Percentiles rank a stretch among this genome's conserved stretches.
phyloP scores from a whole-genome alignment of 2,797 vertebrate genomes.

The Sebastes alutus region DNA sequence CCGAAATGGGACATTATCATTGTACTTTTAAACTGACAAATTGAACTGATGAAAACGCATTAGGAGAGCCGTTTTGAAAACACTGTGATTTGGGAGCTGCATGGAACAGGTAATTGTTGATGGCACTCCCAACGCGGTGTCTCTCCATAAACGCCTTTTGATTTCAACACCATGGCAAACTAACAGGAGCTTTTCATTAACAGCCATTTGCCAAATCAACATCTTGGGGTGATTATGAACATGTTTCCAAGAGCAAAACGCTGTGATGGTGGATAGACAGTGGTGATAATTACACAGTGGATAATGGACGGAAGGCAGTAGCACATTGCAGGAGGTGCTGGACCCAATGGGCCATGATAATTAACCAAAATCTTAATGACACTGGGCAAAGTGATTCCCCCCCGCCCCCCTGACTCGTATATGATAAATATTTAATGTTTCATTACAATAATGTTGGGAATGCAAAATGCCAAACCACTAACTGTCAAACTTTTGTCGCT shows the following conservation, averaged over 20 bases:
- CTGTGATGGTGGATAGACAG: slow-evolving; percentile 30
- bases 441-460: slow-evolving; percentile 75
- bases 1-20: background rate
- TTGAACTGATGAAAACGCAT: background rate
- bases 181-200: slow-evolving; percentile 50
- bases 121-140: slow-evolving; percentile 23
- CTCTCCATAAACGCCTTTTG: slow-evolving; percentile 36
- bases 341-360: slow-evolving; percentile 80
- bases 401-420: slow-evolving; percentile 61
- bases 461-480: slow-evolving; percentile 68
- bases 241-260: slow-evolving; percentile 61
- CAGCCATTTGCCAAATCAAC: slow-evolving; percentile 62
- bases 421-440: slow-evolving; percentile 82
- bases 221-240: slow-evolving; percentile 70
- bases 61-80: slow-evolving; percentile 15
- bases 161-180: slow-evolving; percentile 41
- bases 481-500: slow-evolving; percentile 63
- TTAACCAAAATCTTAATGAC: slow-evolving; percentile 83
- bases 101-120: slow-evolving; percentile 35
- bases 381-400: slow-evolving; percentile 68
- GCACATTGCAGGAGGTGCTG: slow-evolving; percentile 59
- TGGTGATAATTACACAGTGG: slow-evolving; percentile 66
- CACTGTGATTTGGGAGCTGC: background rate
- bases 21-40: slow-evolving; percentile 7
- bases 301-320: slow-evolving; percentile 65